Conservation (phyloP, 2,797 vertebrate species). For the Sphenodon punctatus region DNA sequence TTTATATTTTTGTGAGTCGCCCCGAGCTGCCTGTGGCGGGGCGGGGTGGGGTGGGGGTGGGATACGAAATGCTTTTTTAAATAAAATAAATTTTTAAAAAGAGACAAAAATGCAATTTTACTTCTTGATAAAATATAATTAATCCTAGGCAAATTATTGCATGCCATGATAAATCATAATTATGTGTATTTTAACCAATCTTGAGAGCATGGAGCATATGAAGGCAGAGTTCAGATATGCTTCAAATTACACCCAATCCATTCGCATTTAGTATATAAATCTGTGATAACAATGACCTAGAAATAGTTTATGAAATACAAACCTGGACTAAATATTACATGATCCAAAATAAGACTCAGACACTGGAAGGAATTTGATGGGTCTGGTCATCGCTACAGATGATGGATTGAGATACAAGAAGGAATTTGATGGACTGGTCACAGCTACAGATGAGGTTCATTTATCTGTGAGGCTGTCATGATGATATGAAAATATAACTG, state of each 20-base stretch:
- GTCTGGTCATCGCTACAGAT: background rate
- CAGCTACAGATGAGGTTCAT: background rate
- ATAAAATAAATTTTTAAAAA: background rate
- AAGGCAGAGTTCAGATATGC: slow-evolving; percentile 6
- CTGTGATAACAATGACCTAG: slow-evolving; percentile 21
- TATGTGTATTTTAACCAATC: background rate
- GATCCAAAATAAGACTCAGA: background rate
- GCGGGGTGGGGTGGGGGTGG: too few relatives aligned
- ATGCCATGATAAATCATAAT: slow-evolving; percentile 27
- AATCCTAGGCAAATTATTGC: slow-evolving; percentile 25
- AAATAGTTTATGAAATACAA: slow-evolving; percentile 27
- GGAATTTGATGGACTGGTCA: slow-evolving; percentile 4
- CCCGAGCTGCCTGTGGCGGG: too few relatives aligned
- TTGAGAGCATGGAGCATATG: background rate
- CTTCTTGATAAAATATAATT: slow-evolving; percentile 46
- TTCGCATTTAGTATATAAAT: slow-evolving; percentile 39
- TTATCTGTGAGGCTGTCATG: background rate
- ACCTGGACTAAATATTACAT: background rate
- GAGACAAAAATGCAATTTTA: slow-evolving; percentile 5
- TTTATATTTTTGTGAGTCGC: too few relatives aligned
- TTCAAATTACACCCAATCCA: background rate
- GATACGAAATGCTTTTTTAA: too few relatives aligned
- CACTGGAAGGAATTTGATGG: slow-evolving; percentile 12
- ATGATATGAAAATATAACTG: too few relatives aligned
- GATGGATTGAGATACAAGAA: background rate